Base-by-base conservation (phyloP, 2,888 invertebrate species). In the Campoplex nolae region DNA sequence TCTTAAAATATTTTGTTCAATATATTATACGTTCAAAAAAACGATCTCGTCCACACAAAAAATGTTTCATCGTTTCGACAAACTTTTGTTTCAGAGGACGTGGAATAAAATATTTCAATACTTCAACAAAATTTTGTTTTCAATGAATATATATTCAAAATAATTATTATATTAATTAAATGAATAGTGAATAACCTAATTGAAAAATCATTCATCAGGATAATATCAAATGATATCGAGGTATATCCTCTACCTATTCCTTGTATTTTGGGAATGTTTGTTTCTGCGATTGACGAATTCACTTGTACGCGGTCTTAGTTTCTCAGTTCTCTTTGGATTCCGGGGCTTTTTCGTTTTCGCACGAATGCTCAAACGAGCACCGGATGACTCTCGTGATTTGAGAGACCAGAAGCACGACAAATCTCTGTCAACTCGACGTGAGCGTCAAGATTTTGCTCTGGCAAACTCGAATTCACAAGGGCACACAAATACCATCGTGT, bases 291-390 rank as follows among this genome's bases (percentile, higher is more conserved):
- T 62, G 62, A 62, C 62, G 32, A 62, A 62, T 62, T 62, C 32
- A 6, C 62, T 62, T 13, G 62, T 16, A 32, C 32, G 32, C 58
- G 4, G 32, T 67, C 42, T 38, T n/a, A 67, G 35, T 67, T 42
- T 67, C 67, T 23, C 67, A n/a, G 8, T 42, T 67, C 35, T 67
- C 42, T 67, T 67, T n/a, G 67, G 38, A 35, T 67, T 67, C 35
- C 67, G 67, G 38, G 35, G 67, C 67, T 67, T 67, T 67, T 67
- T 67, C 67, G 38, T 38, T 38, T 38, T 18, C 67, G 67, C 38
- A 67, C 67, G 67, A 67, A 67, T 67, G 67, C 67, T 67, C 67
- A 67, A 67, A 67, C 38, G 67, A 67, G 67, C 67, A 67, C 67
- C 38, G 67, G 67, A 67, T 67, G 67, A 67, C 38, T 67, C 35